phyloP scores from a whole-genome alignment of 2,113 vertebrate species.

The Asarcornis scutulata region DNA sequence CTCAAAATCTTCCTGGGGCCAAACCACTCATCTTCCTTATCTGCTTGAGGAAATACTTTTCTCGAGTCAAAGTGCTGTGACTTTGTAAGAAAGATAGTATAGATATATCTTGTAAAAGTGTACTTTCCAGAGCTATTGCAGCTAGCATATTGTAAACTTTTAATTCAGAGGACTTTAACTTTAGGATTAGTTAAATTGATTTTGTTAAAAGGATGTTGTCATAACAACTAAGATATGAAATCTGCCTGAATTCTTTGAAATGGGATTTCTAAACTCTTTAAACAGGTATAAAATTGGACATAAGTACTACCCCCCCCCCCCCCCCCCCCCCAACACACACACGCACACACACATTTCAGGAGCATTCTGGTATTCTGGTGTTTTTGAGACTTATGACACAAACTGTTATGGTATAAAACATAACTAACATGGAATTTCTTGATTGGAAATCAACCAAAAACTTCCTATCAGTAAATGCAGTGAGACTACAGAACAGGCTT shows the following conservation, averaged over 20 bases:
- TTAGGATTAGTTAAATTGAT: not conserved
- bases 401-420: not conserved
- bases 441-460: not conserved
- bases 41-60: not conserved
- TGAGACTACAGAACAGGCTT: not conserved
- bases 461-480: not conserved
- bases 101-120: not conserved
- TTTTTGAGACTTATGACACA: not conserved
- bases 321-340: too few relatives aligned
- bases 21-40: not conserved
- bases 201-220: not conserved
- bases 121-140: not conserved
- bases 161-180: not conserved
- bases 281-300: not conserved
- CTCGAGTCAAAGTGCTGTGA: not conserved
- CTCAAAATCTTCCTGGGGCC: not conserved
- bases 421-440: not conserved
- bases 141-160: not conserved
- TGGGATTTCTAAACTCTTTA: not conserved
- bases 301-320: not conserved
- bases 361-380: not conserved
- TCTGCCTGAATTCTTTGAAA: not conserved
- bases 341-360: not conserved
- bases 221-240: not conserved
- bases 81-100: not conserved